A percentile compares a stretch with the other conserved stretches of the same genome.
These are phyloP conservation scores for Cavia porcellus DNA, from an alignment of 2,113 vertebrate genomes.

Conservation along the genomic window DNA sequence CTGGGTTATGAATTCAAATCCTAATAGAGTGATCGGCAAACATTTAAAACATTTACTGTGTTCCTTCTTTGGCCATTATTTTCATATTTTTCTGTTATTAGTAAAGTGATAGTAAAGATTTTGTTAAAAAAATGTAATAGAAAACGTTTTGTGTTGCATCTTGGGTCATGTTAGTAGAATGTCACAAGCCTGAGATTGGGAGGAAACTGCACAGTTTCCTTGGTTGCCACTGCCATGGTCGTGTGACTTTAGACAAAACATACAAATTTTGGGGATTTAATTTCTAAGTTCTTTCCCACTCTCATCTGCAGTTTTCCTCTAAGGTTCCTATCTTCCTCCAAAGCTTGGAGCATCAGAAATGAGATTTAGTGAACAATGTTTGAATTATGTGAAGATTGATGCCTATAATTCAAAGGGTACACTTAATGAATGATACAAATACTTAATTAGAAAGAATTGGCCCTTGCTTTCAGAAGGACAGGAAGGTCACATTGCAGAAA, in stretches of 20 bases:
- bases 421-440: neutral
- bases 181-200: neutral
- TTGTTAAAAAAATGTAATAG: neutral
- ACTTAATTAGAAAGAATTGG: neutral
- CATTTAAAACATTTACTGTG: neutral
- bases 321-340: neutral
- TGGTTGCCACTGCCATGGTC: neutral
- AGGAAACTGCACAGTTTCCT: neutral
- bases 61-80: neutral
- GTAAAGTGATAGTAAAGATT: neutral
- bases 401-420: neutral
- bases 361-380: neutral
- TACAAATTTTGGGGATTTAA: neutral
- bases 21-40: neutral
- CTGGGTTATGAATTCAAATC: neutral
- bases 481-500: neutral
- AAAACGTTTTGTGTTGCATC: neutral
- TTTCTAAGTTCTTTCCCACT: neutral
- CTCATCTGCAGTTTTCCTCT: neutral
- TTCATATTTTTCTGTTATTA: neutral
- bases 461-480: neutral
- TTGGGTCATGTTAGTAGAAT: neutral
- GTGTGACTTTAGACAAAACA: neutral
- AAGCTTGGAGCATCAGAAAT: neutral
- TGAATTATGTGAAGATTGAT: neutral